These are phyloP conservation scores for Valencia hispanica DNA, from an alignment of 2,797 vertebrate species.

Conservation along the genomic window DNA sequence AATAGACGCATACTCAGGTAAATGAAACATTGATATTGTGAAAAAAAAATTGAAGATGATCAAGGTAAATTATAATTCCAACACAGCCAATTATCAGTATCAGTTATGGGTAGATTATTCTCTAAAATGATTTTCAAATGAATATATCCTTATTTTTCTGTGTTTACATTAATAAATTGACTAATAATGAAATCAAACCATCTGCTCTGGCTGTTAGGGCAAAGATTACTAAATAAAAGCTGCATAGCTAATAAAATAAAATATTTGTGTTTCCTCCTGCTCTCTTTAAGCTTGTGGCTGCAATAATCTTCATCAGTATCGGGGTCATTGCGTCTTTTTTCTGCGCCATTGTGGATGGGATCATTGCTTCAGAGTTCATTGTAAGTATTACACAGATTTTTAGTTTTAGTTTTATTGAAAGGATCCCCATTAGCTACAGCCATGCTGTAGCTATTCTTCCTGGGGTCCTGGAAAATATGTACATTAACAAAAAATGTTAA, in stretches of 20 bases:
- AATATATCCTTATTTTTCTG: neutral
- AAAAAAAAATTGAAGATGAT: neutral
- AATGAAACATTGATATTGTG: neutral
- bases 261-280: neutral
- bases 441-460: too few species aligned
- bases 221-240: neutral
- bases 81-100: neutral
- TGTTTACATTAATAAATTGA: neutral
- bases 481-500: too few species aligned
- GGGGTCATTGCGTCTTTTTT: conserved; percentile 91
- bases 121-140: too few species aligned
- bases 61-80: neutral
- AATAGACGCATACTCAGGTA: neutral
- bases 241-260: neutral
- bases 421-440: too few species aligned
- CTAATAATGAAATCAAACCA: neutral
- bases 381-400: conserved; percentile 82
- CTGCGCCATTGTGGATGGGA: conserved; percentile 91
- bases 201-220: neutral
- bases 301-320: conserved; percentile 94
- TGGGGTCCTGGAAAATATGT: too few species aligned
- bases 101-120: neutral
- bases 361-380: conserved; percentile 92
- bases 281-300: conserved; percentile 85
- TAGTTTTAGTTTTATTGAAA: too few species aligned